Base-by-base conservation (phyloP, 1,140 invertebrate genomes). In the Drosophila insularis region DNA sequence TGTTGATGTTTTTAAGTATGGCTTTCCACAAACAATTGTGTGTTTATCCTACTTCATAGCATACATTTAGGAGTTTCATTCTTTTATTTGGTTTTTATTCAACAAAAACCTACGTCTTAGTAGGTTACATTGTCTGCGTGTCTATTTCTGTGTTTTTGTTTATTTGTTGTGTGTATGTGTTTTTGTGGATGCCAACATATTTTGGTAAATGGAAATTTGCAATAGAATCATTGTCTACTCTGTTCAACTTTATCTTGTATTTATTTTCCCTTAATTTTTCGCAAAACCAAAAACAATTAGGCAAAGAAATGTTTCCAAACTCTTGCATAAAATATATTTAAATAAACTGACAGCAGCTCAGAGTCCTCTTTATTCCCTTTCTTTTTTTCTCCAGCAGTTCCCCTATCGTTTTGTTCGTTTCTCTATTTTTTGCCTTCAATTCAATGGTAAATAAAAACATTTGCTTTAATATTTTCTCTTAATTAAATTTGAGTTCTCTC, bases 391-490 rank as follows among this genome's bases (percentile, higher is more conserved):
- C 43, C 10, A 5, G 2, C 6, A 17, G 4, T 43, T 14, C 17
- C 11, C 7, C 14, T 43, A n/a, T 46, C 5, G 27, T 27, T 27
- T 27, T 27, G 32, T 11, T 35, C 10, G 32, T 11, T 35, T 50
- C 40, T 43, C 4, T 43, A n/a, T 14, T 1, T 43, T 14, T 43
- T 43, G n/a, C 39, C n/a, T 56, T 56, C 23, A 56, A 17, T 32
- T 32, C 23, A 27, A 66, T 50, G 19, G 43, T 50, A 68, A 81
- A 80, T 68, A 64, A 71, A 86, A 70, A 78, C 74, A 73, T 71
- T 58, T 77, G 58, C 82, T 87, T 87, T 81, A 79, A 78, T 81
- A 86, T 86, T 79, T 86, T 53, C 75, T 86, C 78, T 86, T 86
- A 86, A 86, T 86, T 86, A 86, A 86, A 87, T 86, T 81, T 67